Evolutionary conservation across 1,140 invertebrate genomes (phyloP), one percentile per base, ranked within the genome.

Genomic region (Bemisia tabaci): DNA sequence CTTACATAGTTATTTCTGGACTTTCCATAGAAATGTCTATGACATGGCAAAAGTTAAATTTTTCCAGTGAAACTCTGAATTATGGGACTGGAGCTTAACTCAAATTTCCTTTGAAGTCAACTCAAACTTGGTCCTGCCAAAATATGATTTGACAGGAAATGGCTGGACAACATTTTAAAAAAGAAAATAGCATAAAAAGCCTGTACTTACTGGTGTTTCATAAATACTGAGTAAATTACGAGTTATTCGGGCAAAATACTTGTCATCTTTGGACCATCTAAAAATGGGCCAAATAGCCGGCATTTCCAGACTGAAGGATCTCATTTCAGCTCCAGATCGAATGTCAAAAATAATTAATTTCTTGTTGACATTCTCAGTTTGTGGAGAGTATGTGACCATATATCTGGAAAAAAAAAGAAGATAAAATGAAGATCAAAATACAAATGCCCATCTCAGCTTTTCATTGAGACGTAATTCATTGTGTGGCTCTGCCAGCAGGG

Each of bases 231-330:
- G 83, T 9, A 89, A 78, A 73, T 91, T 90, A 48, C 83, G 81
- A 70, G 91, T 89, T 78, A 97, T 87, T 65, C 90, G 85, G 1
- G 94, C 97, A 77, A 99, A 95, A 79, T 91, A 99, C 76, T 91
- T 91, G 74, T 98, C 97, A 78, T 99, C 95, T 74, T 91, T 87
- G 26, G 92, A 97, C 97, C 97, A 99, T 68, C 93, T 90, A 80
- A 97, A 95, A 63, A 96, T 90, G 0, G 95, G 94, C 89, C 94
- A 95, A 0, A 88, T 82, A 0, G 85, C 84, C 22, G 88, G 86
- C 1, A 87, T 87, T 63, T 97, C 92, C 2, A 90, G 87, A 63
- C 87, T 85, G 77, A 98, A 98, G 0, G 87, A 87, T 74, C 95
- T 83, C 76, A 96, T 97, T 74, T 96, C 94, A 69, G 87, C 84